phyloP scores from a whole-genome alignment of 2,113 vertebrate species.

The Amia ocellicauda region DNA sequence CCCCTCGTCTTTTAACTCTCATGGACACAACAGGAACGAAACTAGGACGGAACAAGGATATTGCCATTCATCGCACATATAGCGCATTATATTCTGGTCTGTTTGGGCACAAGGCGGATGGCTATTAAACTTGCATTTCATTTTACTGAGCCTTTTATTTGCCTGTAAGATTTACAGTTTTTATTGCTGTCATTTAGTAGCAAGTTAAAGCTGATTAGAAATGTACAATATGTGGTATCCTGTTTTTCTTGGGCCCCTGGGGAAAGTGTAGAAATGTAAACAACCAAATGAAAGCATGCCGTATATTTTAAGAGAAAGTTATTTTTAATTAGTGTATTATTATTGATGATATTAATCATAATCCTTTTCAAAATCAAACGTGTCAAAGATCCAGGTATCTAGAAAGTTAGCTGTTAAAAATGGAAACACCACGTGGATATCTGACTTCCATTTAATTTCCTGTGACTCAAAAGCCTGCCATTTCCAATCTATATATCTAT shows the following conservation, averaged over 20 bases:
- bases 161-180: conserved; percentile 56
- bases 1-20: not conserved
- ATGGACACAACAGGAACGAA: not conserved
- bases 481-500: no score
- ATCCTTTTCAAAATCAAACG: no score
- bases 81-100: conserved; percentile 50
- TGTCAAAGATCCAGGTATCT: no score
- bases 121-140: conserved; percentile 65
- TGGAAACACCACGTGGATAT: not conserved
- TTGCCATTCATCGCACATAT: conserved; percentile 59
- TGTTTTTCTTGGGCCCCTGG: conserved; percentile 27
- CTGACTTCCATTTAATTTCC: conserved; percentile 1
- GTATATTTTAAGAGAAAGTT: no score
- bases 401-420: not conserved
- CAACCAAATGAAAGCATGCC: not conserved
- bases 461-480: not conserved
- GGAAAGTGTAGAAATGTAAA: not conserved
- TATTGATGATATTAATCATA: no score
- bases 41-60: conserved; percentile 31
- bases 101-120: conserved; percentile 59
- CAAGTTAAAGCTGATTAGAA: conserved; percentile 51
- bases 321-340: no score
- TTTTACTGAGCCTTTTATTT: conserved; percentile 60
- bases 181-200: conserved; percentile 58
- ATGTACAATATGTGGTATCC: conserved; percentile 24